Percentiles rank a stretch among this genome's conserved stretches.
phyloP scores from a whole-genome alignment of 1,140 invertebrate genomes.

The Nasonia longicornis region DNA sequence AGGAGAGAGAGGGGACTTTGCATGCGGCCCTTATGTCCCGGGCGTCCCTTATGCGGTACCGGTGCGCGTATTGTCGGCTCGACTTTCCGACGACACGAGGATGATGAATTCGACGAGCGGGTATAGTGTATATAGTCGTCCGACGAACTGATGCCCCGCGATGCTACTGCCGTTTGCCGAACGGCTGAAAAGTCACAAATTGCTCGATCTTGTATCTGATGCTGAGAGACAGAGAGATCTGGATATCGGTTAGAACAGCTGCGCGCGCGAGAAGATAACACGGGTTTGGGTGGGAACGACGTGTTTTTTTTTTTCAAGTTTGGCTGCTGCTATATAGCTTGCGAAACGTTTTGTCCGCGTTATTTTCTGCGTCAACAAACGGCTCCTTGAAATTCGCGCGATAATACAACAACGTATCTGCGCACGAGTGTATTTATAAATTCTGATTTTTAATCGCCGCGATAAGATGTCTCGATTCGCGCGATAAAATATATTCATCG shows the following conservation, averaged over 20 bases:
- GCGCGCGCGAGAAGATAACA: background rate
- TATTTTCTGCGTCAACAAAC: no score
- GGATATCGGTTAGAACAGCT: background rate
- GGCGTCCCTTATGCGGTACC: background rate
- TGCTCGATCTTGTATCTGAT: constrained; percentile 37
- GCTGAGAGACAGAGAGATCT: background rate
- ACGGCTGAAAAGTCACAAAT: constrained; percentile 53
- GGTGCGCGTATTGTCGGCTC: constrained; percentile 41
- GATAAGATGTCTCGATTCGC: background rate
- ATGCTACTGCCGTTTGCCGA: constrained; percentile 12
- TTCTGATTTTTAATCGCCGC: background rate
- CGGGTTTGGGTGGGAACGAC: background rate
- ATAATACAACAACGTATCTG: background rate
- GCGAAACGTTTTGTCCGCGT: no score
- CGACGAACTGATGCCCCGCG: background rate
- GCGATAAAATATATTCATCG: no score
- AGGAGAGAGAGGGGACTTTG: constrained; percentile 16
- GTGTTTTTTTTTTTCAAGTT: background rate
- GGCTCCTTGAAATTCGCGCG: no score
- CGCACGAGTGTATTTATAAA: background rate
- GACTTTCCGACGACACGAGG: constrained; percentile 51
- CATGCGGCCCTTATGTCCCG: constrained; percentile 27
- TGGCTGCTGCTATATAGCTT: no score
- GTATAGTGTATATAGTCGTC: background rate
- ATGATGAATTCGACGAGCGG: constrained; percentile 53